A percentile compares a stretch with the other conserved stretches of the same genome.
Evolutionary conservation across 2,113 vertebrate genomes (phyloP).

Genomic region (Brienomyrus brachyistius): DNA sequence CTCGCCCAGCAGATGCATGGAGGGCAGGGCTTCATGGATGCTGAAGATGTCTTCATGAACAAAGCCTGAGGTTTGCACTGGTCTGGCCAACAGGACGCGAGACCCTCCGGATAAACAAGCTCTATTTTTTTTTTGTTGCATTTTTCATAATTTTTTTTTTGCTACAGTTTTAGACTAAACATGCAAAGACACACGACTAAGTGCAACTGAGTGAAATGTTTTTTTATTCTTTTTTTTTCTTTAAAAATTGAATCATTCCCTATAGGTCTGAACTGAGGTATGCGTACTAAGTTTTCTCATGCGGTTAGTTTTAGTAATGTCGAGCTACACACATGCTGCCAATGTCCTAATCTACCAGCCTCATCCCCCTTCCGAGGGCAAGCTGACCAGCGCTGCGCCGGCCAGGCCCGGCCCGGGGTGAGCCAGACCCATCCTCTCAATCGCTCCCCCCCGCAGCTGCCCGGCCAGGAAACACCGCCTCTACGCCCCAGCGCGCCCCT

Average conservation of each 20-base stretch:
- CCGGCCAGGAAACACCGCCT: conserved; percentile 61
- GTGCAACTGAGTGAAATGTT: conserved; percentile 93
- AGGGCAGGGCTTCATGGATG: conserved; percentile 50
- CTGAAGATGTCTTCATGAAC: conserved; percentile 70
- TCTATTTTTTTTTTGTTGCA: conserved; percentile 57
- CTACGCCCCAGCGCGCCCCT: conserved; percentile 59
- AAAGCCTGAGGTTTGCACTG: conserved; percentile 88
- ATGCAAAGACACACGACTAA: conserved; percentile 92
- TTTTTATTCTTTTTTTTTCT: conserved; percentile 40
- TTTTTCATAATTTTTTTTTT: conserved; percentile 64
- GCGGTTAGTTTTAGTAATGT: conserved; percentile 94
- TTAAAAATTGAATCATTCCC: conserved; percentile 77
- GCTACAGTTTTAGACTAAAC: conserved; percentile 92
- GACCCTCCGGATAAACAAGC: conserved; percentile 73
- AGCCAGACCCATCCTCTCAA: conserved; percentile 68
- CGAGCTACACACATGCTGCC: conserved; percentile 93
- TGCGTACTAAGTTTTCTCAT: conserved; percentile 91
- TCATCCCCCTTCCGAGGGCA: conserved; percentile 72
- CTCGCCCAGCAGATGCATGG: conserved; percentile 67
- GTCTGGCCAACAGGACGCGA: conserved; percentile 72
- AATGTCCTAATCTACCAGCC: conserved; percentile 85
- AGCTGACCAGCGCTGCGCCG: conserved; percentile 63
- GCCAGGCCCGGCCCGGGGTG: conserved; percentile 58
- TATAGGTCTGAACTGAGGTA: conserved; percentile 94
- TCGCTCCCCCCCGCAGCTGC: conserved; percentile 56